Evolutionary conservation across 2,797 vertebrate genomes (phyloP).

Genomic region (Kryptopterus vitreolus): DNA sequence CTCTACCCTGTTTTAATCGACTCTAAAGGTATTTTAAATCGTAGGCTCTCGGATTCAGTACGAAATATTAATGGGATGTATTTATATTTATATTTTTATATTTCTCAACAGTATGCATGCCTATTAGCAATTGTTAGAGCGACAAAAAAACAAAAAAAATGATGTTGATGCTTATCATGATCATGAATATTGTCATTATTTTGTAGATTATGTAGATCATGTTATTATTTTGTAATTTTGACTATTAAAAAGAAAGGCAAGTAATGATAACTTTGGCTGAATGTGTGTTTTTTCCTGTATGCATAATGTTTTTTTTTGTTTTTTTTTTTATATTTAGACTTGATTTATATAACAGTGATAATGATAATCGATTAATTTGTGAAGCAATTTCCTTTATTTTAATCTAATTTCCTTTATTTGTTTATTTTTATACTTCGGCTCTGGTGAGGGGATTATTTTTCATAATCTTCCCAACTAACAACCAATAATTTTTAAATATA

Average conservation of each 20-base stretch:
- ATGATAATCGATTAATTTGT: too few relatives aligned
- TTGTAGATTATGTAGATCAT: constrained; percentile 80
- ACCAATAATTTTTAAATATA: too few relatives aligned
- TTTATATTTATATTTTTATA: constrained; percentile 89
- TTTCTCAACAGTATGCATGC: constrained; percentile 84
- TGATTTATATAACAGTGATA: background rate
- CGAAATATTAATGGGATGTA: constrained; percentile 80
- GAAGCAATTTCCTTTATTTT: too few relatives aligned
- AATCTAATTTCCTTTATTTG: too few relatives aligned
- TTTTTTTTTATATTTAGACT: too few relatives aligned
- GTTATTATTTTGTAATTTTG: constrained; percentile 85
- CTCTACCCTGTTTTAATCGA: constrained; percentile 78
- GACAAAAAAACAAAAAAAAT: constrained; percentile 61
- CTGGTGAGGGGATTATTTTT: too few relatives aligned
- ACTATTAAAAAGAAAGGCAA: constrained; percentile 78
- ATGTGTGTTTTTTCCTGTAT: background rate
- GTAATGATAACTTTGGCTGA: constrained; percentile 62
- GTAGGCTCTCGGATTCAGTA: constrained; percentile 78
- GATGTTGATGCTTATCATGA: constrained; percentile 74
- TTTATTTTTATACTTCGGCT: background rate
- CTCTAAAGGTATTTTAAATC: constrained; percentile 77
- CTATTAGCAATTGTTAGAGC: constrained; percentile 75
- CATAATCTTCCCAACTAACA: too few relatives aligned
- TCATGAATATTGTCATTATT: constrained; percentile 76
- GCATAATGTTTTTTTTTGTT: background rate